Evolutionary conservation across 1,140 invertebrate genomes (phyloP).

Genomic region (Drosophila athabasca): DNA sequence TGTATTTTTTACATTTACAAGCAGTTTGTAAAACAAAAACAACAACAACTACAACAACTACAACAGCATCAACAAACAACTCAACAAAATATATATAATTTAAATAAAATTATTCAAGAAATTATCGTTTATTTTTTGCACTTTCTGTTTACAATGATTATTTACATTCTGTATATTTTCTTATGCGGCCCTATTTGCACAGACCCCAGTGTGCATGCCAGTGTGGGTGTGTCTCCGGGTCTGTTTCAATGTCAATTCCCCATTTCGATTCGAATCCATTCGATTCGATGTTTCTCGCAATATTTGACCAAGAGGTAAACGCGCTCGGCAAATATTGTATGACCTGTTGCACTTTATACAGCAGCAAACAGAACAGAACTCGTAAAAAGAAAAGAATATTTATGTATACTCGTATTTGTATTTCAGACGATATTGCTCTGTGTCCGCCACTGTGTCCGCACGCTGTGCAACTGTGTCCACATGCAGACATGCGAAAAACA

Average conservation of each 20-base stretch:
- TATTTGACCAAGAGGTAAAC: slow-evolving; percentile 55
- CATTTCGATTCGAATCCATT: slow-evolving; percentile 26
- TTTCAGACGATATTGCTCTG: slow-evolving; percentile 35
- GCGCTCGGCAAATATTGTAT: slow-evolving; percentile 72
- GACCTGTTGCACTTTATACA: slow-evolving; percentile 76
- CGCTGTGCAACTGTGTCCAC: slow-evolving; percentile 60
- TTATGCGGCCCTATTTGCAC: slow-evolving; percentile 4
- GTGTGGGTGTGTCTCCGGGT: slow-evolving; percentile 40
- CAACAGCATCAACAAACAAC: slow-evolving; percentile 61
- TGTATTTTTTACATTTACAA: slow-evolving; percentile 69
- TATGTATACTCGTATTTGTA: slow-evolving; percentile 55
- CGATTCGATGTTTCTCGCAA: slow-evolving; percentile 2
- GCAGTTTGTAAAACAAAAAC: slow-evolving; percentile 70
- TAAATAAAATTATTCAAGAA: slow-evolving; percentile 75
- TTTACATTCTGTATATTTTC: slow-evolving; percentile 21
- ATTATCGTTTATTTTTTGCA: slow-evolving; percentile 31
- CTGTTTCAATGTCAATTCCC: slow-evolving; percentile 70
- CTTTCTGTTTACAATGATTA: slow-evolving; percentile 23
- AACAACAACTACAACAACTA: slow-evolving; percentile 24
- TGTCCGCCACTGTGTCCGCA: slow-evolving; percentile 36
- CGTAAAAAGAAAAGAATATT: slow-evolving; percentile 48
- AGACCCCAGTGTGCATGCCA: slow-evolving; percentile 8
- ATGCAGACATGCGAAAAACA: slow-evolving; percentile 14
- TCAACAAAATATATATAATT: slow-evolving; percentile 81
- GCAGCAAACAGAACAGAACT: slow-evolving; percentile 22